Evolutionary conservation across 2,888 invertebrate species (phyloP).

Genomic region (Epinotia bilunana): DNA sequence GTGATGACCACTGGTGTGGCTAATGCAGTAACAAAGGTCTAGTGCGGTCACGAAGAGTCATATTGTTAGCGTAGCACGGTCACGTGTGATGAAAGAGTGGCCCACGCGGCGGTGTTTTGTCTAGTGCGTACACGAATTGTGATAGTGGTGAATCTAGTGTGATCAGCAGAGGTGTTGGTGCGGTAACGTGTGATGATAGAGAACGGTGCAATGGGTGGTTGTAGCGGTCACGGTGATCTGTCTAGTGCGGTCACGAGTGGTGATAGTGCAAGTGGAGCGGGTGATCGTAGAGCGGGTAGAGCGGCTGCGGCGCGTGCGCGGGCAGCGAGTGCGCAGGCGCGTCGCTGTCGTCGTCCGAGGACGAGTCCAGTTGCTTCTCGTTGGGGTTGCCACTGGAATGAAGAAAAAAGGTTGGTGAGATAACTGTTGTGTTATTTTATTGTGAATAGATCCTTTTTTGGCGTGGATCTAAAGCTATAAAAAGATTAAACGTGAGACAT

Average conservation of each 20-base stretch:
- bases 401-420: conserved; percentile 6
- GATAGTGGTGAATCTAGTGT: too few species aligned
- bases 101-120: conserved; percentile 60
- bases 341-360: conserved; percentile 78
- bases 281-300: conserved; percentile 77
- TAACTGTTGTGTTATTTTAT: too few species aligned
- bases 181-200: too few species aligned
- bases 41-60: conserved; percentile 64
- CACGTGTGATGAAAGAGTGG: conserved; percentile 78
- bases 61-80: conserved; percentile 55
- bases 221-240: conserved; percentile 63
- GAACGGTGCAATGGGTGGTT: conserved; percentile 70
- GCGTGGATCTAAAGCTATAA: too few species aligned
- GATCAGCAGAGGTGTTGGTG: too few species aligned
- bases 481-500: too few species aligned
- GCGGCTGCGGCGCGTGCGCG: conserved; percentile 66
- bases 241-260: conserved; percentile 67
- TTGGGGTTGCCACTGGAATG: conserved; percentile 71
- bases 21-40: background rate
- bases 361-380: conserved; percentile 78
- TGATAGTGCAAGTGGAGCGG: conserved; percentile 78
- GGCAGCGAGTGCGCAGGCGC: conserved; percentile 57
- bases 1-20: conserved; percentile 42
- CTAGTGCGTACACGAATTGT: background rate
- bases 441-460: too few species aligned